Evolutionary conservation across 30 jellyfish, hydroid and myxozoan species (phyloP).

Genomic region (Hydra vulgaris): DNA sequence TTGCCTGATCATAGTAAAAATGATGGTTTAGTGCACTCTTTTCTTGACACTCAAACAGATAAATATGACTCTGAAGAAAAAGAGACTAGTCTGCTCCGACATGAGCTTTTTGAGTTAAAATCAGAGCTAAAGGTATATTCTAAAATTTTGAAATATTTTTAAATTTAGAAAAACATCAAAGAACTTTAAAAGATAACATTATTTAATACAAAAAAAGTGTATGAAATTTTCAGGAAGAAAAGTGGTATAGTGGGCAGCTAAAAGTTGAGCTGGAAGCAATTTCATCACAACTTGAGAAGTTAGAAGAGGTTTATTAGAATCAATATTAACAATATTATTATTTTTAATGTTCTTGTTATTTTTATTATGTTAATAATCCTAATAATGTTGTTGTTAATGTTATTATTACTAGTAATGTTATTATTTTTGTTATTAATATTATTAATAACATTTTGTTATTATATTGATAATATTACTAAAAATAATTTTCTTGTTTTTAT

Average conservation of each 20-base stretch:
- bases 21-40: slow-evolving; percentile 10
- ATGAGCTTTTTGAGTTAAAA: slow-evolving; percentile 70
- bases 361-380: too few relatives aligned
- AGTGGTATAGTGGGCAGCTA: slow-evolving; percentile 89
- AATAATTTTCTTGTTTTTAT: too few relatives aligned
- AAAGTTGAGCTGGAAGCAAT: slow-evolving; percentile 70
- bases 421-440: too few relatives aligned
- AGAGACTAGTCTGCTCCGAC: slow-evolving; percentile 62
- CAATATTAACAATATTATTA: neutral
- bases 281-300: slow-evolving; percentile 52
- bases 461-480: too few relatives aligned
- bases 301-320: slow-evolving; percentile 64
- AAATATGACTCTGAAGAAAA: slow-evolving; percentile 31
- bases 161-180: neutral
- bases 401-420: too few relatives aligned
- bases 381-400: too few relatives aligned
- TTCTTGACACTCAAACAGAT: slow-evolving; percentile 22
- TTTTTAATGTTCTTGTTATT: neutral
- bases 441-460: neutral
- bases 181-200: neutral
- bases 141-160: too few relatives aligned
- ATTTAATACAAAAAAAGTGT: neutral
- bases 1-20: slow-evolving; percentile 13
- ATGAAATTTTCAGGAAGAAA: slow-evolving; percentile 91
- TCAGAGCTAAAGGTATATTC: slow-evolving; percentile 54